phyloP scores from a whole-genome alignment of 37 sponge, comb jelly and placozoan species.

The Ianthella basta region DNA sequence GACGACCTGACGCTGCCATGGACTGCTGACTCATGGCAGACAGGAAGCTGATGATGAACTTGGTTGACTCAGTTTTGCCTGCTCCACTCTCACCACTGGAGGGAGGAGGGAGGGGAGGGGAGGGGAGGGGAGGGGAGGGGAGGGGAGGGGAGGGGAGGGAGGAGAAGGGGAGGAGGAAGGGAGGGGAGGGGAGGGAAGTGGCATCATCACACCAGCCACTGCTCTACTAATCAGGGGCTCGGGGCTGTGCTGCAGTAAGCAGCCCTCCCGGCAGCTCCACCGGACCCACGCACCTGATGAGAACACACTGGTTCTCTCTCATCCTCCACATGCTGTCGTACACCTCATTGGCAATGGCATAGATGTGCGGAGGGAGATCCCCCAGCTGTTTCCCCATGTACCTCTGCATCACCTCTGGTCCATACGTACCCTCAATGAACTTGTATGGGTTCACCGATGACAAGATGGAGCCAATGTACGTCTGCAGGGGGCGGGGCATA shows the following conservation, averaged over 20 bases:
- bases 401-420: conserved; percentile 66
- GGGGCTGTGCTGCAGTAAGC: too few species aligned
- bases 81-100: conserved; percentile 98
- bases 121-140: too few species aligned
- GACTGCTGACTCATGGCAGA: conserved; percentile 85
- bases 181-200: not conserved
- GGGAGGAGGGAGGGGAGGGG: not conserved
- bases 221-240: too few species aligned
- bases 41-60: conserved; percentile 94
- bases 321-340: conserved; percentile 94
- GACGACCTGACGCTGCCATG: not conserved
- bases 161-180: not conserved
- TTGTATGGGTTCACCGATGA: conserved; percentile 97
- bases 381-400: conserved; percentile 90
- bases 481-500: conserved; percentile 55
- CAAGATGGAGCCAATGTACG: conserved; percentile 96
- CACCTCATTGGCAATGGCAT: conserved; percentile 96
- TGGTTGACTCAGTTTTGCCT: conserved; percentile 97
- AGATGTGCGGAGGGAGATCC: conserved; percentile 94
- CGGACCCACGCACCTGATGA: conserved; percentile 85
- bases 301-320: conserved; percentile 95
- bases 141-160: not conserved
- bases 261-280: not conserved
- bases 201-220: too few species aligned
- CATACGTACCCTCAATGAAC: conserved; percentile 76